phyloP scores from a whole-genome alignment of 2,113 vertebrate genomes.

The Ardeotis arabs region DNA sequence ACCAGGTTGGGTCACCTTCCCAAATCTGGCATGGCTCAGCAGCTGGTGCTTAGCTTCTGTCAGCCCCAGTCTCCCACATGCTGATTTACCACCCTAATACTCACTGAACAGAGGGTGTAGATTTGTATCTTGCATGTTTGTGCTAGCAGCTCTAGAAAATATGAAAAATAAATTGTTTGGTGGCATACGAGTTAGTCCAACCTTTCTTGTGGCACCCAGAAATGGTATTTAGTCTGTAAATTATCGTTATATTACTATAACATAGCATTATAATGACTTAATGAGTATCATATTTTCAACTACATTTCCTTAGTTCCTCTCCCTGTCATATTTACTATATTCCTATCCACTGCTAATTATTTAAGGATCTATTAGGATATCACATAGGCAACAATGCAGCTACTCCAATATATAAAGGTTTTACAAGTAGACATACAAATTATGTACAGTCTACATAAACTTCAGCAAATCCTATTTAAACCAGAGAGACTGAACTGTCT shows the following conservation, averaged over 20 bases:
- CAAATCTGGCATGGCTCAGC: neutral
- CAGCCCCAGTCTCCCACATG: neutral
- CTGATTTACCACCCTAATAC: neutral
- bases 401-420: neutral
- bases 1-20: neutral
- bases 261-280: neutral
- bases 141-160: neutral
- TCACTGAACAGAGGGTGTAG: neutral
- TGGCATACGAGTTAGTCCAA: neutral
- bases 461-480: constrained; percentile 11
- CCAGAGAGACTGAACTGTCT: neutral
- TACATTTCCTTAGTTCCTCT: neutral
- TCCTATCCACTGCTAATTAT: neutral
- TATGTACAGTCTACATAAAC: neutral
- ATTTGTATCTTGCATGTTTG: neutral
- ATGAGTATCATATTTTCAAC: neutral
- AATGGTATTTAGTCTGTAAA: neutral
- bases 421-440: neutral
- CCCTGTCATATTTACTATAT: neutral
- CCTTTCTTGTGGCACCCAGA: neutral
- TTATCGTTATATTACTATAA: neutral
- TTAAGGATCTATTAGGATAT: neutral
- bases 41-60: neutral
- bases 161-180: neutral
- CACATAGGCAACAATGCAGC: neutral